Base-by-base conservation (phyloP, 2,113 vertebrate genomes). In the Arvicanthis niloticus region DNA sequence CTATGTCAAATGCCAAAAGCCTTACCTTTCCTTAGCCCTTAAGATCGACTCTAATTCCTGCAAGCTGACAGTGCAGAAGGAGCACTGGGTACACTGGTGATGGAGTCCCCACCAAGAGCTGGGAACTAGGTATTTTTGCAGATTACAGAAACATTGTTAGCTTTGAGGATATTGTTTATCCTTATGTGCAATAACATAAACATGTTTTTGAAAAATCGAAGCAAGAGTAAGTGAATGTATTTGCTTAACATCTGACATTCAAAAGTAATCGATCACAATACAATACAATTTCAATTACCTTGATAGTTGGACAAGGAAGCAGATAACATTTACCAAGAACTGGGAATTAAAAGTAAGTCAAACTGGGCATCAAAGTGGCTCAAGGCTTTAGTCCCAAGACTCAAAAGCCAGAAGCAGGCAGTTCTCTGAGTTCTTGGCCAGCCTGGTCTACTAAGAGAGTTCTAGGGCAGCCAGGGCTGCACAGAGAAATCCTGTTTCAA, bases 301-400 rank as follows among this genome's bases (percentile, higher is more conserved):
- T 93, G 94, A 89, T 93, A 93, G 92, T 72, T 84, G n/a, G n/a
- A n/a, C n/a, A n/a, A n/a, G 78, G 89, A 95, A 95, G 73, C 84
- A 90, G 48, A 85, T 93, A 94, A 97, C 94, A 97, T 97, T 97
- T 95, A 92, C 62, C 45, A 88, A 93, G 96, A 96, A 92, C 19
- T 45, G 86, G 92, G 94, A 91, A 95, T 96, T 95, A 91, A 95
- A 97, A 96, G 67, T 86, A 90, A 97, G 62, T 84, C 96, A 95
- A 93, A 93, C 3, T 84, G 22, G 21, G n/a, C 22, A 62, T 12
- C n/a, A n/a, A 22, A 4, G 24, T 84, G 22, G 13, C 7, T 17
- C 3, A 62, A 40, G 12, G 4, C 24, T 84, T 62, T 84, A 62
- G 56, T 42, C n/a, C 24, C 40, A 84, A 24, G 4, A 11, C 24